A percentile compares a stretch with the other conserved stretches of the same genome.
Conservation (phyloP, 2,113 vertebrate species). For the Carlito syrichta region DNA sequence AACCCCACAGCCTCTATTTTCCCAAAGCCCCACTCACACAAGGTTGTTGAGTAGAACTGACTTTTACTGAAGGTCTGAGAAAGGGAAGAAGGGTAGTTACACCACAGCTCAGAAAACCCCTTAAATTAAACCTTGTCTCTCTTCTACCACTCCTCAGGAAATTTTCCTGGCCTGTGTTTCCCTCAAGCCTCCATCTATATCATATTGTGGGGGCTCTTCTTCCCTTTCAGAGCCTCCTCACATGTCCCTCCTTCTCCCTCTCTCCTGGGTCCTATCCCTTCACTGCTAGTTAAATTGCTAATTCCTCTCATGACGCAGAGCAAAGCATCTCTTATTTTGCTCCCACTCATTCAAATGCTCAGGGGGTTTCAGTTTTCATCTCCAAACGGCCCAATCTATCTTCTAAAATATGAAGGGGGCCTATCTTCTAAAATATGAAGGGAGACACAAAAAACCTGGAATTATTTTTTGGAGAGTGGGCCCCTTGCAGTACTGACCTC, state of each 20-base stretch:
- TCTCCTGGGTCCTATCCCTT: not conserved
- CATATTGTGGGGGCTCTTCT: not conserved
- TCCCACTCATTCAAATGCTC: not conserved
- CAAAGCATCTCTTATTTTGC: not conserved
- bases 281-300: not conserved
- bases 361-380: not conserved
- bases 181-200: not conserved
- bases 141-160: not conserved
- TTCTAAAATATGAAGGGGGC: constrained; percentile 40
- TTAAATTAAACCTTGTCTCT: not conserved
- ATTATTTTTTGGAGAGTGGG: too few relatives aligned
- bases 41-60: not conserved
- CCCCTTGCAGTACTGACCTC: too few relatives aligned
- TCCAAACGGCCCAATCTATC: not conserved
- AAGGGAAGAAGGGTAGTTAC: not conserved
- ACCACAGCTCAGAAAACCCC: not conserved
- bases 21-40: not conserved
- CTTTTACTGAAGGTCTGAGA: not conserved
- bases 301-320: not conserved
- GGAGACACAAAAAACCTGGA: too few relatives aligned
- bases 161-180: not conserved
- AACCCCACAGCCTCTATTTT: not conserved
- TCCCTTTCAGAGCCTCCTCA: not conserved
- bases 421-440: too few relatives aligned
- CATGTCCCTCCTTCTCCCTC: not conserved